Evolutionary conservation across 2,797 vertebrate genomes (phyloP), one percentile per base, ranked within the genome.

Genomic region (Scolopax rusticola): DNA sequence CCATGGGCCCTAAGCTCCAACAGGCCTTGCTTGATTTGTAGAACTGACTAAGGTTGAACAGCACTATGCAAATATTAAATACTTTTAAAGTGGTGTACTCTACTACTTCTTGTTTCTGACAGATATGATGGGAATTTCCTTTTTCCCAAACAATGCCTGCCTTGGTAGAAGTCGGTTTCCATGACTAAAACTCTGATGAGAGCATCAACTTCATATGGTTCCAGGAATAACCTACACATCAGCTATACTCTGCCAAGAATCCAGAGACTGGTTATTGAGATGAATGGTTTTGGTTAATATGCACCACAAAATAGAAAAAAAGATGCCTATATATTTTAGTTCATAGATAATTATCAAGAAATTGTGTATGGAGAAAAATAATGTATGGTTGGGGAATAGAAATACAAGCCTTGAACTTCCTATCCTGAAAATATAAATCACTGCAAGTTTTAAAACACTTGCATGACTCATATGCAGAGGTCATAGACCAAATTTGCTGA

Each of bases 401-500:
- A 97, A 98, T 95, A 80, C 63, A 97, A 97, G 96, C 92, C 48
- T 77, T 96, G 78, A 95, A 95, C 96, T 96, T 96, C 93, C 91
- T 96, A 94, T 98, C 93, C 97, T 97, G 89, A 95, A 95, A 93
- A 91, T 94, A 93, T 93, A 97, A 96, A 97, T 98, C 97, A 95
- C 75, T 84, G 84, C 80, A 92, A 96, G 79, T 96, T 98, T 96
- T 95, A 94, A 96, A 97, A 88, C 64, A 51, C 81, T 97, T 94
- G 75, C 67, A 86, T 97, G 97, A 97, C 92, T 97, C 97, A 97
- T 90, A 95, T 56, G 92, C 89, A 93, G 96, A 97, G 97, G 93
- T 97, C 97, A 95, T 80, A 54, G 56, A 93, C 96, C 95, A 97
- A 97, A 97, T 97, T 95, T 97, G 96, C 97, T 97, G 97, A 97